phyloP scores from a whole-genome alignment of 2,888 invertebrate species.

The Nudaria mundana region DNA sequence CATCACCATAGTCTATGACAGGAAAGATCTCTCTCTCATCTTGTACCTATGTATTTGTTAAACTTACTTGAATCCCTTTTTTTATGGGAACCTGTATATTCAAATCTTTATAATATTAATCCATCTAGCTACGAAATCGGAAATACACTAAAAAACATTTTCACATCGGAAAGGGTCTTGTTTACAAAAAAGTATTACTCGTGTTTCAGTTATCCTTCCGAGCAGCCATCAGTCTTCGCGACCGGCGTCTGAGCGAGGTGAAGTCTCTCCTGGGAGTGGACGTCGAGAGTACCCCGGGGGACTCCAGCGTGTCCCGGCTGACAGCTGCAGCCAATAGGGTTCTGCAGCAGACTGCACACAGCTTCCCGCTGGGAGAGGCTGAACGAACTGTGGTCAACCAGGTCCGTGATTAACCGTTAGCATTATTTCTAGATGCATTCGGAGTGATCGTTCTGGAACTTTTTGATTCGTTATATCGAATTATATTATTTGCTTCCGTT shows the following conservation, averaged over 20 bases:
- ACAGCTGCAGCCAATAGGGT: slow-evolving; percentile 83
- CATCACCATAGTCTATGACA: too few relatives aligned
- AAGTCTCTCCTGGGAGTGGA: slow-evolving; percentile 83
- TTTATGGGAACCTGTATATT: background rate
- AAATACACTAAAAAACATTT: too few relatives aligned
- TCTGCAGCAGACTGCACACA: slow-evolving; percentile 85
- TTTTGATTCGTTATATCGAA: too few relatives aligned
- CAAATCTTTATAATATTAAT: too few relatives aligned
- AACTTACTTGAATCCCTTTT: background rate
- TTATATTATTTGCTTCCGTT: too few relatives aligned
- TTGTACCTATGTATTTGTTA: too few relatives aligned
- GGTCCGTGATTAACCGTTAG: slow-evolving; percentile 41
- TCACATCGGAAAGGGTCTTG: too few relatives aligned
- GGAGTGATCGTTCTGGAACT: too few relatives aligned
- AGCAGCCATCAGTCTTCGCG: slow-evolving; percentile 82
- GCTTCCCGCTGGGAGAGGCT: slow-evolving; percentile 85
- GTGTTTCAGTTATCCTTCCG: slow-evolving; percentile 66
- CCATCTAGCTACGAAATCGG: too few relatives aligned
- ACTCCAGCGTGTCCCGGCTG: slow-evolving; percentile 68
- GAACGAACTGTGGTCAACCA: slow-evolving; percentile 85
- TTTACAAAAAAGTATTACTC: background rate
- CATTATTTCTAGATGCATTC: background rate
- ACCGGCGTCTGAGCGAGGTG: slow-evolving; percentile 87
- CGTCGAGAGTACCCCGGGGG: slow-evolving; percentile 45
- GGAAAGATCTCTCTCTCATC: too few relatives aligned